Conservation (phyloP, 2,113 vertebrate genomes). For the Menidia beryllina region DNA sequence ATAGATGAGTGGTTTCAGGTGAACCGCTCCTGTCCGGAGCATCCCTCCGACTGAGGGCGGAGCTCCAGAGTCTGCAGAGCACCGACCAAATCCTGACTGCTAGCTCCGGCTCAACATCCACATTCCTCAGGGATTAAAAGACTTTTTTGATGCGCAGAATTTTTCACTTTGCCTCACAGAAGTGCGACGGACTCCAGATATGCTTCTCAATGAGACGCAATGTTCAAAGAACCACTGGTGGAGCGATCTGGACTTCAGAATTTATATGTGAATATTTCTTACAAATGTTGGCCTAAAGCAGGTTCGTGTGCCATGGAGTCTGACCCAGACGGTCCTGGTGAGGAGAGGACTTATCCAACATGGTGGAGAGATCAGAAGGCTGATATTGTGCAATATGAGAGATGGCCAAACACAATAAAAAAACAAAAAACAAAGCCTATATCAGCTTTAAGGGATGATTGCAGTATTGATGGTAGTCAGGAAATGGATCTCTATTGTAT, state of each 20-base stretch:
- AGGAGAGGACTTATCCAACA: constrained; percentile 31
- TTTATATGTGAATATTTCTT: constrained; percentile 59
- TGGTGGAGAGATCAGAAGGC: constrained; percentile 25
- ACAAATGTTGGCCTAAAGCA: constrained; percentile 48
- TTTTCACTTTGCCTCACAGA: constrained; percentile 46
- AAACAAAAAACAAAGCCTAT: constrained; percentile 34
- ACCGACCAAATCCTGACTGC: constrained; percentile 57
- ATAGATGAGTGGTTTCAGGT: constrained; percentile 99
- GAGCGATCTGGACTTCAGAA: constrained; percentile 40
- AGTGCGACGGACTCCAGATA: constrained; percentile 24
- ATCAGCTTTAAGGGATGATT: constrained; percentile 73
- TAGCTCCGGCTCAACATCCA: constrained; percentile 47
- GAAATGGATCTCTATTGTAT: constrained; percentile 27
- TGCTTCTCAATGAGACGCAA: constrained; percentile 6
- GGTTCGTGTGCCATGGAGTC: constrained; percentile 16
- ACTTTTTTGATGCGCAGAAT: constrained; percentile 40
- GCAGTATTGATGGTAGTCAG: constrained; percentile 54
- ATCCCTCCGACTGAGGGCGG: constrained; percentile 90
- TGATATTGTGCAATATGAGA: constrained; percentile 69
- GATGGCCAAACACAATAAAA: constrained; percentile 50
- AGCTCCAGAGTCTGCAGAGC: constrained; percentile 22
- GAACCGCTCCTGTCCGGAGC: constrained; percentile 97
- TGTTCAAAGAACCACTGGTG: constrained; percentile 48
- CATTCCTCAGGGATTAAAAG: constrained; percentile 71
- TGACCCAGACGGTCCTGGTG: constrained; percentile 20